Base-by-base conservation (phyloP, 30 jellyfish, hydroid and myxozoan genomes). In the Hydractinia echinata region DNA sequence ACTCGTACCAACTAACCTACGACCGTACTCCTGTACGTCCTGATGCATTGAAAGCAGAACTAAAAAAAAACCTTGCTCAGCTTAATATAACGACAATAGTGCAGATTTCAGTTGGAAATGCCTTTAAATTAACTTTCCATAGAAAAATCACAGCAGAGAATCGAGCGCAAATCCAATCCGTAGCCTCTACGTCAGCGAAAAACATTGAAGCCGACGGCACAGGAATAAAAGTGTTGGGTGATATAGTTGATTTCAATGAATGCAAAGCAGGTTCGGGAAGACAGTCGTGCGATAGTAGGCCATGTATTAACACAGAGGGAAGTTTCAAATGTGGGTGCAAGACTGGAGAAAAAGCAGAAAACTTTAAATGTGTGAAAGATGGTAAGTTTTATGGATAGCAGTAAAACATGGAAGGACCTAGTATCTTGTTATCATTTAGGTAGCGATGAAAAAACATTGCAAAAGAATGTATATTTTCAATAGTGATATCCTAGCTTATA, bases 321-420 rank as follows among this genome's bases (percentile, higher is more conserved):
- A 53, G 80, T 10, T 77, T 77, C 74, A 52, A 49, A 5, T 77
- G 85, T 66, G 74, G 81, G 5, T 71, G 81, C 53, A 30, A 30
- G 51, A 66, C 30, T 19, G 81, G 81, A 7, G 30, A 71, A 19
- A 50, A 71, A 71, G 51, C 51, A 8, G 60, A 71, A 11, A 15
- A 19, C 9, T 20, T 19, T 7, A 5, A 50, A 71, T 71, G 81
- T 71, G 60, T 71, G 3, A 30, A 30, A 30, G 44, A 30, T 13
- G 74, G 74, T 50, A 19, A 71, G 81, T 30, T 58, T 11, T 11
- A 18, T 13, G 3, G 69, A 11, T 18, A 11, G 18, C 15, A 58
- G 15, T 18, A 18, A 18, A 11, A 13, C n/a, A n/a, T n/a, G n/a
- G n/a, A n/a, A n/a, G n/a, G n/a, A n/a, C n/a, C n/a, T n/a, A n/a